phyloP scores from a whole-genome alignment of 2,113 vertebrate species.

The Mormoops blainvillei region DNA sequence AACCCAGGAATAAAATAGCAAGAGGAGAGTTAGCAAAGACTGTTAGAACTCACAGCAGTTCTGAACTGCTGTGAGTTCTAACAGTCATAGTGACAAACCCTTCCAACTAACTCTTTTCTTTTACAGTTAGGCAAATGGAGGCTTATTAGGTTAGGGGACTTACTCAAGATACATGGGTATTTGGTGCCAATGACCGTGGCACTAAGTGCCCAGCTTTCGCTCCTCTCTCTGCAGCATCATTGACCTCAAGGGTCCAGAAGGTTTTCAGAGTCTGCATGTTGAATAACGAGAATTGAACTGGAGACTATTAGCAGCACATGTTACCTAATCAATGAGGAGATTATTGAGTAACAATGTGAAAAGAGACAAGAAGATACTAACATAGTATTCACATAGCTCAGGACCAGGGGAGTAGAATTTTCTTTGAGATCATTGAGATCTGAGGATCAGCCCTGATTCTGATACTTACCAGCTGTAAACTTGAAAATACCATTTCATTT shows the following conservation, averaged over 20 bases:
- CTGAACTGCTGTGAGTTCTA: too few relatives aligned
- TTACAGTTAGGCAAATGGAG: not conserved
- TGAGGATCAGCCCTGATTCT: not conserved
- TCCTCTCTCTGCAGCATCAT: not conserved
- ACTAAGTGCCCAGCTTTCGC: not conserved
- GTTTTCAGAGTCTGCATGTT: conserved; percentile 9
- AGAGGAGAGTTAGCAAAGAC: not conserved
- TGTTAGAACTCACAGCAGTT: not conserved
- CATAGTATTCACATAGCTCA: not conserved
- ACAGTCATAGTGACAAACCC: not conserved
- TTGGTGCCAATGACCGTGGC: not conserved
- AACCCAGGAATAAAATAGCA: not conserved
- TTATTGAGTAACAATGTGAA: conserved; percentile 15
- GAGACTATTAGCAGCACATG: conserved; percentile 30
- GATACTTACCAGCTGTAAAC: not conserved
- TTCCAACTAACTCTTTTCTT: not conserved
- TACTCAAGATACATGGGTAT: not conserved
- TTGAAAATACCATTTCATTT: not conserved
- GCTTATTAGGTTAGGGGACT: not conserved
- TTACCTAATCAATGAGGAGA: conserved; percentile 28
- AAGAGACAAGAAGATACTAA: not conserved
- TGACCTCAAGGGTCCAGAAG: not conserved
- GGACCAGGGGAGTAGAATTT: not conserved
- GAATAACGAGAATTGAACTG: not conserved
- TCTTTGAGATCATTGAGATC: not conserved